phyloP scores from a whole-genome alignment of 2,888 invertebrate genomes.

The Celastrina argiolus region DNA sequence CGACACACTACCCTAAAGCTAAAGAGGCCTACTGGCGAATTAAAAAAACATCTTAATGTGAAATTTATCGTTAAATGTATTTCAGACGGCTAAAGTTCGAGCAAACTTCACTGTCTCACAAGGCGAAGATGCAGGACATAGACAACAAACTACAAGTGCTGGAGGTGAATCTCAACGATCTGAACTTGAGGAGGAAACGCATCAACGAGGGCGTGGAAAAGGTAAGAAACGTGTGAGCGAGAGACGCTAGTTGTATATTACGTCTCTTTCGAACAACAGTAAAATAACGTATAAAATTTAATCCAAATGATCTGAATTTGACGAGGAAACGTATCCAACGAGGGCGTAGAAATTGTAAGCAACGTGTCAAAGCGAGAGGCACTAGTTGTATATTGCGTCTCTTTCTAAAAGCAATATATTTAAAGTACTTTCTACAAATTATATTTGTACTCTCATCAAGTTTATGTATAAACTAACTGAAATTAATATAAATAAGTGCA shows the following conservation, averaged over 20 bases:
- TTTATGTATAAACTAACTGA: no score
- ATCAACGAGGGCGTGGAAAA: slow-evolving; percentile 57
- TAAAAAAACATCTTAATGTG: background rate
- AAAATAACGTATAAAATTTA: slow-evolving; percentile 21
- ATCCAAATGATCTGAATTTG: slow-evolving; percentile 48
- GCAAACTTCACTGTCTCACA: slow-evolving; percentile 37
- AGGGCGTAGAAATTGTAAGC: slow-evolving; percentile 55
- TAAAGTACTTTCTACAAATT: no score
- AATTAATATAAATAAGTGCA: no score
- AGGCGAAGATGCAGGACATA: slow-evolving; percentile 45
- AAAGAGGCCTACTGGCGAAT: no score
- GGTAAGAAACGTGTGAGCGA: slow-evolving; percentile 38
- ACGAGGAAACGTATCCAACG: slow-evolving; percentile 50
- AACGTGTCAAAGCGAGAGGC: background rate
- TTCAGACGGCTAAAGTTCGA: slow-evolving; percentile 45
- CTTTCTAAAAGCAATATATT: background rate
- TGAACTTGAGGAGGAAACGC: slow-evolving; percentile 46
- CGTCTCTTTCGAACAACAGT: background rate
- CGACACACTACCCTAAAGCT: no score
- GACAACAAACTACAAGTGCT: slow-evolving; percentile 50
- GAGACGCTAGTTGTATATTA: background rate
- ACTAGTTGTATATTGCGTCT: background rate
- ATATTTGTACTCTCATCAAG: no score
- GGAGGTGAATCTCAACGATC: slow-evolving; percentile 49
- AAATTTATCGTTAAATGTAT: background rate